Base-by-base conservation (phyloP, 2,797 vertebrate species). In the Alfaro cultratus region DNA sequence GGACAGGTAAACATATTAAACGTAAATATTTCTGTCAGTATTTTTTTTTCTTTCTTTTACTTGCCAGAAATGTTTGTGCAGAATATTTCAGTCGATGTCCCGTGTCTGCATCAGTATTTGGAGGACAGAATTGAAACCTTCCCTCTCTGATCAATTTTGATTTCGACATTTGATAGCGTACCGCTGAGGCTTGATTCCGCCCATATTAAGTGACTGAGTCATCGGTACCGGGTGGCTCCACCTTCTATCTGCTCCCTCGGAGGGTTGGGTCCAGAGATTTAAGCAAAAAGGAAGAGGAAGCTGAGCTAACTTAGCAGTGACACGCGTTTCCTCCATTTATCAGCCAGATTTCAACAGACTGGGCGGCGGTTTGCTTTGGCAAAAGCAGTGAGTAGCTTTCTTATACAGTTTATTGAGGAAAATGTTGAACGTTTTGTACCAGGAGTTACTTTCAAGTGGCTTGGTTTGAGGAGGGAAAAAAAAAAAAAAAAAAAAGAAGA, bases 201-300 rank as follows among this genome's bases (percentile, higher is more conserved):
- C 78, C 81, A 77, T 82, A 34, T 16, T 83, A 64, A 80, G 88
- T 77, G 80, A 77, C 84, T 5, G 34, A n/a, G 18, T 74, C 13
- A 46, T 36, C 36, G 16, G 70, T 31, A 0, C 9, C 9, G 43
- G 47, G 43, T 81, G 85, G 91, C 94, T 91, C 93, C 93, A 94
- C 93, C 93, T 91, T 89, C 82, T 83, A 34, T 13, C 79, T 62
- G 87, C 83, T 87, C 64, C 87, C 81, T 86, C 85, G 43, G 68
- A 85, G 90, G 93, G 91, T 0, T 87, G 80, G 88, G 83, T 85
- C 80, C 21, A 21, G 79, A 73, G 76, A 84, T 81, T 89, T 79
- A 84, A 91, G 75, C 83, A 36, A 81, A 83, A 31, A 86, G 73
- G 85, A 93, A 88, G 86, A 91, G 87, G 83, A 88, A 91, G 88